Evolutionary conservation across 2,888 invertebrate species (phyloP), one percentile per base, ranked within the genome.

Genomic region (Chloroclystis v-ata): DNA sequence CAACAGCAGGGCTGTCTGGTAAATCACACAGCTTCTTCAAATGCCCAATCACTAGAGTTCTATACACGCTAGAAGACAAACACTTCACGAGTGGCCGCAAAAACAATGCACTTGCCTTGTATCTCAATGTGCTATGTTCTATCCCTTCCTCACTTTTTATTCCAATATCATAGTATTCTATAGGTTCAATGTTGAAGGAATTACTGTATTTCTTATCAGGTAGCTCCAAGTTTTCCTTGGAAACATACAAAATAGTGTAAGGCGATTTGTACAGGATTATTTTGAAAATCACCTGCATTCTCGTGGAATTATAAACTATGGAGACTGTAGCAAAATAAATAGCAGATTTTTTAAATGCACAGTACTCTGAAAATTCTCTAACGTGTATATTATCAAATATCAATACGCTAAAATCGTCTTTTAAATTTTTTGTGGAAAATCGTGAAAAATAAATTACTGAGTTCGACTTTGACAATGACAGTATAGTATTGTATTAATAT

Each of bases 61-160:
- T 75, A 53, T 78, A 87, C 0, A 67, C 61, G 48, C 69, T 60
- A 1, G 83, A 84, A 44, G 69, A 70, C 14, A 75, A 47, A 56
- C 82, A 82, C 49, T 75, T 79, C 0, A 84, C 55, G 52, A 87
- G 84, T 1, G 81, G 75, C 37, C 78, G 72, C 8, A 85, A 60
- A 56, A 84, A 84, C 13, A 77, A 58, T 9, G 83, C 80, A 43
- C 59, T 72, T 1, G 74, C 61, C 14, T 60, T 71, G 11, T 70
- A 51, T 46, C 63, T 74, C 6, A 80, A 47, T 13, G 49, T 49
- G 37, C 68, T 69, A 46, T 57, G 64, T 38, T 60, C 57, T 10
- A 43, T 50, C 25, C 57, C 49, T 33, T 49, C 56, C 47, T 61
- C 51, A 4, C 58, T 57, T n/a, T 63, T 59, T 32, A 63, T 50